Evolutionary conservation across 2,113 vertebrate species (phyloP), one percentile per base, ranked within the genome.

Genomic region (Tylochromis polylepis): DNA sequence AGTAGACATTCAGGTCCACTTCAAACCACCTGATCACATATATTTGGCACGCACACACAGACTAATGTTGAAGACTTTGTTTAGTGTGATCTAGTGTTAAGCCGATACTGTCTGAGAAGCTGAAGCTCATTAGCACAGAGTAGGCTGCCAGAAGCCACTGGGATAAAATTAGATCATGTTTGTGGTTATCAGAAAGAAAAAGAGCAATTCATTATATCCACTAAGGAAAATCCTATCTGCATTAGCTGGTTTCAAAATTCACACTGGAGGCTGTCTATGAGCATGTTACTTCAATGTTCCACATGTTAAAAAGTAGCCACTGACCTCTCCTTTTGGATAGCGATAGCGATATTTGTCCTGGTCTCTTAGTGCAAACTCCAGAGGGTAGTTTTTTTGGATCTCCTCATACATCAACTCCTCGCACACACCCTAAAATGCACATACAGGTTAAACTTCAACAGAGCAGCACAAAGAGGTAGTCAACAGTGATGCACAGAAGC

Each of bases 341-440:
- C 99, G 97, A 93, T 99, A 99, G 93, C 98, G 97, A 94, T 99
- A 99, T 91, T 99, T 99, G 97, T 99, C 99, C 95, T 99, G 98
- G 93, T 99, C 99, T 91, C 99, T 96, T 90, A 99, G 93, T 55
- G 99, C 99, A 92, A 99, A 99, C 93, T 99, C 99, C 90, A 98
- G 95, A 0, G 98, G 98, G 31, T 96, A 98, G 84, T 97, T 94
- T 62, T 96, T 97, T 95, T 99, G 99, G 92, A 99, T 99, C 94
- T 99, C 99, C 91, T 99, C 99, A 0, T 99, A 99, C 84, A 97
- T 99, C 97, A 99, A 96, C 93, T 99, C 99, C 94, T 99, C 99
- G 93, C 99, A 99, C 38, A 97, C 98, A 3, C 99, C 99, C 99
- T 99, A 57, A 87, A 87, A 91, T 38, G 6, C 57, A 81, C 67